Percentiles rank a stretch among this genome's conserved stretches.
phyloP scores from a whole-genome alignment of 2,797 vertebrate genomes.

The Chloroceryle amazona region DNA sequence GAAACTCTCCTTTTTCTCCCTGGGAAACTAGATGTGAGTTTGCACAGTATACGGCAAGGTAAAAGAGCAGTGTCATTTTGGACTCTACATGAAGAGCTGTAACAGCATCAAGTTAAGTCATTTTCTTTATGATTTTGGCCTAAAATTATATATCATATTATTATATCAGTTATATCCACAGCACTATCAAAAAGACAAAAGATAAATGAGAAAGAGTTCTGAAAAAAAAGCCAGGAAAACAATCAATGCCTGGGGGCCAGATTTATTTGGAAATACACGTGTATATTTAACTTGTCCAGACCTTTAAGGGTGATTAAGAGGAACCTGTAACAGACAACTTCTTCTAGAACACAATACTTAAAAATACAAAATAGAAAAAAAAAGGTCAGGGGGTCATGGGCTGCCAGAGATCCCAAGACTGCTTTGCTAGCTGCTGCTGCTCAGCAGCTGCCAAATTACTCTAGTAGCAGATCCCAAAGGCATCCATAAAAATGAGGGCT shows the following conservation, averaged over 20 bases:
- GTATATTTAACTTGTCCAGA: background rate
- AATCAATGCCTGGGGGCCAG: background rate
- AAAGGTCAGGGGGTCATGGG: background rate
- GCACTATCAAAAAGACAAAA: background rate
- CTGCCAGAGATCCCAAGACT: background rate
- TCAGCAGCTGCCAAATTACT: background rate
- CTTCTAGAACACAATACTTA: background rate
- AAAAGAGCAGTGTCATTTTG: background rate
- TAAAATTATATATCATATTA: background rate
- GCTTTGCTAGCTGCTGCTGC: background rate
- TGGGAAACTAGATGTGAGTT: background rate
- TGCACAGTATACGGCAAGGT: background rate
- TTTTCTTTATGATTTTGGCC: background rate
- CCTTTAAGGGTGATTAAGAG: background rate
- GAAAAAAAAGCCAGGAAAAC: constrained; percentile 12
- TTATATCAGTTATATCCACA: background rate
- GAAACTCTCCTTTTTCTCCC: background rate
- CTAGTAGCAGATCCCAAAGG: background rate
- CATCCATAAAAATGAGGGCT: background rate
- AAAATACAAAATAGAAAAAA: background rate
- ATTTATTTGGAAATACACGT: background rate
- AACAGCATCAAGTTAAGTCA: background rate
- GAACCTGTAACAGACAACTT: background rate
- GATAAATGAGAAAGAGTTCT: background rate
- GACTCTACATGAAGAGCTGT: background rate